Evolutionary conservation across 2,113 vertebrate species (phyloP), one percentile per base, ranked within the genome.

Genomic region (Asarcornis scutulata): DNA sequence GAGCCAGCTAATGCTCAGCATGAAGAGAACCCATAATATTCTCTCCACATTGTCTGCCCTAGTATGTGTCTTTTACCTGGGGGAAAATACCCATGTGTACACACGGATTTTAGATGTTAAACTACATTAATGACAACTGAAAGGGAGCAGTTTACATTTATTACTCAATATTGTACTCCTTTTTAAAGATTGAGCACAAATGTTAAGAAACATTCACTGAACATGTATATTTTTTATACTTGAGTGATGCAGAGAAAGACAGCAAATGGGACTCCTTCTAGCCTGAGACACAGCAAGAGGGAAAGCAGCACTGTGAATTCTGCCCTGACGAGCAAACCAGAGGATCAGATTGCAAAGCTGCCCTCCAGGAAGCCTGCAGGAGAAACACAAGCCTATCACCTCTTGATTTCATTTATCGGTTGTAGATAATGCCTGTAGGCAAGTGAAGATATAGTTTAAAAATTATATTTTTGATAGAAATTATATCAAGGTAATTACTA

Each of bases 231-330:
- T 86, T 95, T 88, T 88, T 75, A 17, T 67, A 86, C 8, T 36
- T 48, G 23, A 83, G 20, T n/a, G 34, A 59, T 53, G 36, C n/a
- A 74, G 67, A 84, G 48, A 58, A 87, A 87, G 71, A 89, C 0
- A 80, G 59, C 50, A 91, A 96, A 89, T 55, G 90, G n/a, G 36
- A 90, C 77, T 86, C 59, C 63, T 88, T 53, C 31, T 12, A 88
- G 7, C 18, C 20, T 18, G 66, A 74, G 27, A 81, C 4, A 81
- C 5, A 15, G 86, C 52, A 73, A 93, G 56, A 36, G 44, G 38
- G 27, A 32, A 89, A 93, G 46, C 13, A 46, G 23, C 46, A 77
- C 6, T 42, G 27, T 0, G 0, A 92, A 22, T 9, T 67, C 18
- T 48, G 26, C 62, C 67, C 77, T 8, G 4, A 27, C 1, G 67